phyloP scores from a whole-genome alignment of 2,888 invertebrate species.

The Dexiosoma caninum region DNA sequence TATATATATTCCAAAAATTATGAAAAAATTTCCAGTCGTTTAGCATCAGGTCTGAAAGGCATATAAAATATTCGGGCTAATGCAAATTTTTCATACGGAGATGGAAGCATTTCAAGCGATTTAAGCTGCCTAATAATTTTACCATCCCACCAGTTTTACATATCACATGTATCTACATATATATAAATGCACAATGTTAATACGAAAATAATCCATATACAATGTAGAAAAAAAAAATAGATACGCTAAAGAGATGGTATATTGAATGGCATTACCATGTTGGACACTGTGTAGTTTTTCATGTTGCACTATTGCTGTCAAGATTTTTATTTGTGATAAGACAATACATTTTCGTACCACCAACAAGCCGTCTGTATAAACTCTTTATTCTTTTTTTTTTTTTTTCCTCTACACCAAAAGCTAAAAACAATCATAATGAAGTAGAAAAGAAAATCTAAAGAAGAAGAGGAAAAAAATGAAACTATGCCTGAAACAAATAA shows the following conservation, averaged over 20 bases:
- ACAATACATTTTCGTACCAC: conserved; percentile 41
- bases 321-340: conserved; percentile 64
- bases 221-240: conserved; percentile 25
- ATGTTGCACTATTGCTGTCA: conserved; percentile 64
- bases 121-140: too few species aligned
- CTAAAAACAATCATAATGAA: neutral
- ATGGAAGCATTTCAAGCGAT: too few species aligned
- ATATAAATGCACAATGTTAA: too few species aligned
- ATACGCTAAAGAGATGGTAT: conserved; percentile 28
- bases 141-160: too few species aligned
- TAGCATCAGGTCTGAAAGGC: too few species aligned
- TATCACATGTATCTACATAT: too few species aligned
- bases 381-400: too few species aligned
- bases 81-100: too few species aligned
- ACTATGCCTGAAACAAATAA: conserved; percentile 32
- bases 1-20: too few species aligned
- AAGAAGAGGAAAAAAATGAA: too few species aligned
- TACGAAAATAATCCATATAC: neutral
- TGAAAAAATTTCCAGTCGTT: too few species aligned
- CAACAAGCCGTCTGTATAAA: conserved; percentile 52
- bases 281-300: conserved; percentile 58
- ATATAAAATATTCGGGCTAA: too few species aligned
- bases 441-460: neutral
- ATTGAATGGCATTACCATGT: conserved; percentile 63
- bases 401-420: conserved; percentile 17